phyloP scores from a whole-genome alignment of 2,888 invertebrate genomes.

The Morpho achilles region DNA sequence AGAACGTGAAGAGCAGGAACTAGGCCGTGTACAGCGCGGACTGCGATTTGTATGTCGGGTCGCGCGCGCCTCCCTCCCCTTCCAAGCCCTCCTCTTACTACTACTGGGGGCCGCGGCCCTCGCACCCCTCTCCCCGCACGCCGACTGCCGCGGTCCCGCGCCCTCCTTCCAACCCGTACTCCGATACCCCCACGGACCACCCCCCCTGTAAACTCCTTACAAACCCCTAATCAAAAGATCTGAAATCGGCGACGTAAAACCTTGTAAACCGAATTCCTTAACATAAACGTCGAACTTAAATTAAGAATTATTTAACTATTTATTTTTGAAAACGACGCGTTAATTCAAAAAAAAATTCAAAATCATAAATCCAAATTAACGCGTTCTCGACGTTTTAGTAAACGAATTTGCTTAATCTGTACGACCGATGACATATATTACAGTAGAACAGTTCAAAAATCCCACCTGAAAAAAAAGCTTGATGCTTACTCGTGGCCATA shows the following conservation, averaged over 20 bases:
- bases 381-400: no score
- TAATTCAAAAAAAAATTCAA: no score
- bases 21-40: constrained; percentile 80
- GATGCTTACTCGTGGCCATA: no score
- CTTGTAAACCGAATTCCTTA: no score
- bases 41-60: constrained; percentile 93
- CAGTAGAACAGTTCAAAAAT: no score
- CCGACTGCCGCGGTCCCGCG: constrained; percentile 88
- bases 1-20: constrained; percentile 45
- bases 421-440: no score
- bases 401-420: no score
- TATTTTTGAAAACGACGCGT: no score
- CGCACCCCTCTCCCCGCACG: constrained; percentile 91
- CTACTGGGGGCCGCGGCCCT: constrained; percentile 95
- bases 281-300: no score
- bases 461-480: no score
- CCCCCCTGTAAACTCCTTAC: constrained; percentile 75
- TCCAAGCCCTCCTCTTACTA: constrained; percentile 95
- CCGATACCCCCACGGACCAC: constrained; percentile 95
- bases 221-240: neutral
- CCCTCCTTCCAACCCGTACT: constrained; percentile 88
- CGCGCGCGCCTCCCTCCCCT: constrained; percentile 93
- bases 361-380: no score
- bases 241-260: constrained; percentile 1
- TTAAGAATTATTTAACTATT: no score